A percentile compares a stretch with the other conserved stretches of the same genome.
Conservation (phyloP, 2,888 invertebrate species). For the Frankliniella intonsa region DNA sequence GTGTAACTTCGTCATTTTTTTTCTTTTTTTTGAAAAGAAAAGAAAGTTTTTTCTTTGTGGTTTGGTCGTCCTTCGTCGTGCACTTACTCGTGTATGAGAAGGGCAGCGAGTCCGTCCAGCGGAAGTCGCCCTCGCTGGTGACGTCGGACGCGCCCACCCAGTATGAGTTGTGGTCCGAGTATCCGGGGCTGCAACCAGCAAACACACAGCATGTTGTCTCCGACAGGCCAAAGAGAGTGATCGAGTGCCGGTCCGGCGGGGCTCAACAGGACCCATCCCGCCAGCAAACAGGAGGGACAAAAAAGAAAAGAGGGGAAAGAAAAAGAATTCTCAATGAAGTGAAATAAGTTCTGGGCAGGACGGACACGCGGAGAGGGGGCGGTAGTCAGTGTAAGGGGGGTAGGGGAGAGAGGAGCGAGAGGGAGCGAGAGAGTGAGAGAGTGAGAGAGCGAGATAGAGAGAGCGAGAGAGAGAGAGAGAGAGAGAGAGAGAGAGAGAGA, state of each 20-base stretch:
- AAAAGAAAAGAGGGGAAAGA: background rate
- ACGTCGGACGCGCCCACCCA: slow-evolving; percentile 79
- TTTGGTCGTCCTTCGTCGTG: background rate
- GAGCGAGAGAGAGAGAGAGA: slow-evolving; percentile 12
- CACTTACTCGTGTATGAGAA: slow-evolving; percentile 72
- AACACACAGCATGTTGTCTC: background rate
- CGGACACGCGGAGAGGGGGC: background rate
- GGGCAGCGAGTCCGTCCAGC: slow-evolving; percentile 70
- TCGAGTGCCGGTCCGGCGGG: too few relatives aligned
- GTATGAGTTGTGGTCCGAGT: slow-evolving; percentile 64
- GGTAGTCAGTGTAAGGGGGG: background rate
- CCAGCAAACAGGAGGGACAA: too few relatives aligned
- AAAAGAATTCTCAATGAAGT: background rate
- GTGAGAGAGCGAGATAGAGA: background rate
- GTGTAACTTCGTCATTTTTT: too few relatives aligned
- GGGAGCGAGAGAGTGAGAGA: too few relatives aligned
- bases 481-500: background rate
- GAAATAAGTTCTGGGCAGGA: background rate
- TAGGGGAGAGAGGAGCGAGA: too few relatives aligned
- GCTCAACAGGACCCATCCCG: too few relatives aligned
- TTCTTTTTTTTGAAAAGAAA: too few relatives aligned
- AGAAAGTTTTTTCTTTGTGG: too few relatives aligned
- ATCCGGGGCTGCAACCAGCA: slow-evolving; percentile 58
- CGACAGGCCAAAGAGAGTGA: too few relatives aligned
- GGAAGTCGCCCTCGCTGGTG: slow-evolving; percentile 71